Evolutionary conservation across 2,888 invertebrate species (phyloP), one percentile per base, ranked within the genome.

Genomic region (Sarcophaga subvicina): DNA sequence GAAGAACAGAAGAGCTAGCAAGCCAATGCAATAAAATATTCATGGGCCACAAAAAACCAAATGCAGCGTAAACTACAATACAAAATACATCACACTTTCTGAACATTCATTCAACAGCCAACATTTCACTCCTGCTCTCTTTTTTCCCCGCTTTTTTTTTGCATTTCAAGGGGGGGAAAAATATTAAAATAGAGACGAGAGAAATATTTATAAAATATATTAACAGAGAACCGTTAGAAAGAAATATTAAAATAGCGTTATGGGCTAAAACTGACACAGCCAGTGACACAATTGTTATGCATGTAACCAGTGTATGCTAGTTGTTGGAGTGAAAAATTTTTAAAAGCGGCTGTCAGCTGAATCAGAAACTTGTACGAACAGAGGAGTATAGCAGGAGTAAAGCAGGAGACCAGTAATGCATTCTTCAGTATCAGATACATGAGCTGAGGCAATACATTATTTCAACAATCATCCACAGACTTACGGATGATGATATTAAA

Each of bases 391-490:
- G 14, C 14, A 54, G 54, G 4, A 17, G 5, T 14, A 17, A 54
- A 17, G 5, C 17, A 54, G 2, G 54, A 10, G 8, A 37, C 17
- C 14, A 54, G 54, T 54, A 14, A 12, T 54, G 17, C 63, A 60
- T 59, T 63, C 70, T 82, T 71, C 66, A 49, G 17, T 45, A 77
- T 59, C 77, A 77, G 25, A 27, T 27, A 54, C 17, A 14, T 70
- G 45, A 22, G 27, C 49, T 22, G 22, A 62, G 27, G 77, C 66
- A 78, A 67, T 83, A 78, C 66, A 67, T 60, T 77, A 84, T 80
- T 78, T 78, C 81, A 84, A 71, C 84, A 85, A 67, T 82, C 81
- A 82, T 75, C 27, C 78, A 70, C 79, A 80, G 73, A 60, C 25
- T 12, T 27, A 67, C 25, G 5, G 14, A 60, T 25, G 71, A 80